A percentile compares a stretch with the other conserved stretches of the same genome.
Evolutionary conservation across 2,888 invertebrate species (phyloP).

Genomic region (Mamestra brassicae): DNA sequence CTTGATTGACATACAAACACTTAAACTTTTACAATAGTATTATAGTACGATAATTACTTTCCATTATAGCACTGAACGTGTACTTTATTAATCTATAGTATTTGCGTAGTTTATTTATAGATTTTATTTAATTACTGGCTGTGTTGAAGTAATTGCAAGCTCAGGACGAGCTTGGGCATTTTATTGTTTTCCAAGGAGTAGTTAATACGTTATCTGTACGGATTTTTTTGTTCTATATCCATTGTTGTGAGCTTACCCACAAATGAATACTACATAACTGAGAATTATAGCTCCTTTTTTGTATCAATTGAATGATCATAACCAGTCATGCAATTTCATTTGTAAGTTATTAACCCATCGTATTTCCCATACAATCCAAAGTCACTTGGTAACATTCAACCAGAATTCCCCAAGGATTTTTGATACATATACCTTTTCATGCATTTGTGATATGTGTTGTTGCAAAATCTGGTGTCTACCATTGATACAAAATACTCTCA

Average conservation of each 20-base stretch:
- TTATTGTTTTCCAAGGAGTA: background rate
- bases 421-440: too few species aligned
- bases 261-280: background rate
- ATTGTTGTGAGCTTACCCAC: background rate
- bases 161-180: background rate
- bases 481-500: background rate
- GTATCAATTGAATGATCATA: too few species aligned
- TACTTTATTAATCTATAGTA: constrained; percentile 16
- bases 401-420: background rate
- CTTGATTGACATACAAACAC: background rate
- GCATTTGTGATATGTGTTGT: too few species aligned
- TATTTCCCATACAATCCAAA: background rate
- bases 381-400: background rate
- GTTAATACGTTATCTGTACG: background rate
- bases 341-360: background rate
- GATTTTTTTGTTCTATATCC: background rate
- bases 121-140: background rate
- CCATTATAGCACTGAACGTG: background rate
- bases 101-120: background rate
- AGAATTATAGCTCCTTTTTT: too few species aligned
- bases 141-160: background rate
- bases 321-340: background rate
- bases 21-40: too few species aligned
- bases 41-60: background rate
- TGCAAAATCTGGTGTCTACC: too few species aligned